Base-by-base conservation (phyloP, 1,140 invertebrate species). In the Tetragnatha versicolor region DNA sequence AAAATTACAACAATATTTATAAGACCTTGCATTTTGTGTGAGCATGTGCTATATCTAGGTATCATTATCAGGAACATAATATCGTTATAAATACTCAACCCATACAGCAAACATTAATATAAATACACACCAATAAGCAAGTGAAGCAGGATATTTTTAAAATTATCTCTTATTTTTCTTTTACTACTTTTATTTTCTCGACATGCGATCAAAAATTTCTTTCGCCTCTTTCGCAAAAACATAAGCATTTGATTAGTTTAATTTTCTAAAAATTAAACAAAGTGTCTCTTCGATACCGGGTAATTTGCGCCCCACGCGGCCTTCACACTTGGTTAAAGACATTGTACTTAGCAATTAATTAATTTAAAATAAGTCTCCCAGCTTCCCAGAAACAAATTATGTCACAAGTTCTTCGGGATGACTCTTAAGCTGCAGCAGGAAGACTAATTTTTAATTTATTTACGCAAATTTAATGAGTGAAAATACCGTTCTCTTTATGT, bases 401-500 rank as follows among this genome's bases (percentile, higher is more conserved):
- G 37, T 49, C 72, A 63, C 72, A 75, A 49, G 55, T 47, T 42
- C 35, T 29, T 47, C n/a, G 53, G 42, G 31, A 33, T 9, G 51
- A 25, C 5, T 42, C 29, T 58, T 72, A 72, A 72, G 69, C 53
- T 14, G 1, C 29, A 58, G 3, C 60, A 22, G 33, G 27, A 14
- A 27, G 25, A 51, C 29, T 47, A 35, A 51, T 49, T 63, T 75
- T 63, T 75, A 75, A 75, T 75, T 72, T 63, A 75, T 75, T 75
- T 75, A 75, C 39, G 39, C 20, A 63, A 58, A 45, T 60, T 75
- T 75, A 75, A 75, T 75, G 72, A 75, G 72, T 5, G 17, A 9
- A 39, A 63, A 73, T 58, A 58, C 45, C 37, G 35, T 20, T 17
- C 14, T 73, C n/a, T 73, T 75, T 35, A 22, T n/a, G 27, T 14